phyloP scores from a whole-genome alignment of 2,113 vertebrate species.

The Rhynchopsitta pachyrhyncha region DNA sequence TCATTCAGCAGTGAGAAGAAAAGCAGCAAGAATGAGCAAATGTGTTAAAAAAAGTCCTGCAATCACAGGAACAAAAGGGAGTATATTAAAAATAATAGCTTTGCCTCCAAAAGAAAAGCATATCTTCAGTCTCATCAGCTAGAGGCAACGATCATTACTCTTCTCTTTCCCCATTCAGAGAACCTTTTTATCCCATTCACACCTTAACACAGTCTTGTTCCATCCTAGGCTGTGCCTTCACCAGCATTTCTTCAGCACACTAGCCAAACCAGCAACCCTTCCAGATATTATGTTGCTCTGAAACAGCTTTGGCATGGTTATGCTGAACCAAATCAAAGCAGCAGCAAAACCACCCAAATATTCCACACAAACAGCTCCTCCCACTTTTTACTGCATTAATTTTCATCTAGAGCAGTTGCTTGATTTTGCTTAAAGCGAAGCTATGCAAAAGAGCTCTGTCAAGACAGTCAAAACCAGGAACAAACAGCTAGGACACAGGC shows the following conservation, averaged over 20 bases:
- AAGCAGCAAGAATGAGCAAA: not conserved
- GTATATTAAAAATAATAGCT: not conserved
- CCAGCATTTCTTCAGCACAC: not conserved
- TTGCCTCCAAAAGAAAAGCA: not conserved
- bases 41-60: not conserved
- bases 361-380: not conserved
- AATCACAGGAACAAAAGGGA: not conserved
- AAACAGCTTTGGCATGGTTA: not conserved
- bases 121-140: not conserved
- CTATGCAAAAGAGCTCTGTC: not conserved
- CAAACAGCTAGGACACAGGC: not conserved
- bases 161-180: not conserved
- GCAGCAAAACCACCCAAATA: not conserved
- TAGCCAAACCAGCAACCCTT: not conserved
- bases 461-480: not conserved
- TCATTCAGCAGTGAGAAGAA: not conserved
- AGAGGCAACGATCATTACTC: not conserved
- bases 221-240: not conserved
- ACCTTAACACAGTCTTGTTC: not conserved
- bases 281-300: not conserved
- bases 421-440: not conserved
- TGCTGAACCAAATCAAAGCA: not conserved
- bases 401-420: not conserved
- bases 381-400: not conserved
- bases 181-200: not conserved